Conservation (phyloP, 2,888 invertebrate genomes). For the Blomia tropicalis region DNA sequence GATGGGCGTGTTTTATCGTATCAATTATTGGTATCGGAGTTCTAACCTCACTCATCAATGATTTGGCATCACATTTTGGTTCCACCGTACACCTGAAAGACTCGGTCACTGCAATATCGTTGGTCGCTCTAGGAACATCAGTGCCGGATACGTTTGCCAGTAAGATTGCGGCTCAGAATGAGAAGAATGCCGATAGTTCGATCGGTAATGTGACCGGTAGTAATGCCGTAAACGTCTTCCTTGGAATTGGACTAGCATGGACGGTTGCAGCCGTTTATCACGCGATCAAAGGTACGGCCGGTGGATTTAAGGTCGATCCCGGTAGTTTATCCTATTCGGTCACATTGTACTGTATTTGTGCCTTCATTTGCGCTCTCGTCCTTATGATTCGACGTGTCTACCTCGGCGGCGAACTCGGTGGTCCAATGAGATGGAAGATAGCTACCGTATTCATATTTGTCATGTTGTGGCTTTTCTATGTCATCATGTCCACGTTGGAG, state of each 20-base stretch:
- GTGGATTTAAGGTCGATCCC: constrained; percentile 34
- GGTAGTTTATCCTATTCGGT: constrained; percentile 89
- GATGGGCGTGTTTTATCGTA: constrained; percentile 82
- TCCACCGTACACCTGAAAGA: constrained; percentile 92
- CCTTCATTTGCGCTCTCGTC: constrained; percentile 59
- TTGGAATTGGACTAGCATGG: constrained; percentile 98
- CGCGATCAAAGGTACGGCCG: constrained; percentile 25
- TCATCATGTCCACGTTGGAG: constrained; percentile 78
- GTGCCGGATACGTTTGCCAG: constrained; percentile 64
- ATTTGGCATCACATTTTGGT: constrained; percentile 91
- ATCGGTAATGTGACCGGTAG: constrained; percentile 93
- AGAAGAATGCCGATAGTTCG: constrained; percentile 94
- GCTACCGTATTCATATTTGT: constrained; percentile 62
- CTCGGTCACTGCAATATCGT: constrained; percentile 88
- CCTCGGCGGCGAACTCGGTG: constrained; percentile 80
- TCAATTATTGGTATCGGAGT: constrained; percentile 83
- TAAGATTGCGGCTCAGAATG: constrained; percentile 94
- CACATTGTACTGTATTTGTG: constrained; percentile 82
- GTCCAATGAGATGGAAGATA: constrained; percentile 57
- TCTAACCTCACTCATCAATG: constrained; percentile 89
- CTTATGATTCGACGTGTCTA: constrained; percentile 58
- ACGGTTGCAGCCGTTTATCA: constrained; percentile 88
- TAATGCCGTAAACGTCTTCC: constrained; percentile 97
- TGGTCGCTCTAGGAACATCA: constrained; percentile 94
- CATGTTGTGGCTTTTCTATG: constrained; percentile 76